Percentiles rank a stretch among this genome's conserved stretches.
phyloP scores from a whole-genome alignment of 37 sponge, comb jelly and placozoan genomes.

The Crambe crambe region DNA sequence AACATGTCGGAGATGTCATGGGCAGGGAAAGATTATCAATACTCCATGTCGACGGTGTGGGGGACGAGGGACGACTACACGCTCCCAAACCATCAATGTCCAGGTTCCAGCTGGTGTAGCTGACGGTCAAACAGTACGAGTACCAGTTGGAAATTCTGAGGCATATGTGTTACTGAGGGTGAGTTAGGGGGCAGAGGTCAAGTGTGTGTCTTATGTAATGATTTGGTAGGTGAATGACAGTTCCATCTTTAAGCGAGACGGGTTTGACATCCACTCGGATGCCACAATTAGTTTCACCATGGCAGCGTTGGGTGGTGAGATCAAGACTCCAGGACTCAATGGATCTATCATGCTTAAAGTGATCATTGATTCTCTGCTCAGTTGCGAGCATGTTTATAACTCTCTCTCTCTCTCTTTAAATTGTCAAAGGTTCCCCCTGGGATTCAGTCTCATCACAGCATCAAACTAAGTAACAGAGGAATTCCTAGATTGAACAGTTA shows the following conservation, averaged over 20 bases:
- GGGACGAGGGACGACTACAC: slow-evolving; percentile 58
- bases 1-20: slow-evolving; percentile 75
- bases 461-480: slow-evolving; percentile 76
- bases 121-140: slow-evolving; percentile 70
- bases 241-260: slow-evolving; percentile 72
- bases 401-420: background rate
- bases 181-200: background rate
- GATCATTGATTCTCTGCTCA: background rate
- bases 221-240: slow-evolving; percentile 56
- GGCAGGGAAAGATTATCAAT: slow-evolving; percentile 64
- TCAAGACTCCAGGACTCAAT: slow-evolving; percentile 70
- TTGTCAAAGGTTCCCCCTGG: slow-evolving; percentile 81
- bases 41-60: slow-evolving; percentile 64
- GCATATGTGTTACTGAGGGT: slow-evolving; percentile 60
- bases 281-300: slow-evolving; percentile 76
- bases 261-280: slow-evolving; percentile 82
- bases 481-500: slow-evolving; percentile 75
- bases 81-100: slow-evolving; percentile 54
- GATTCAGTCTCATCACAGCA: slow-evolving; percentile 83
- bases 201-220: background rate
- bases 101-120: slow-evolving; percentile 86
- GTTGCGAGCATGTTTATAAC: background rate
- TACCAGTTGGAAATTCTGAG: slow-evolving; percentile 65
- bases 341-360: slow-evolving; percentile 85
- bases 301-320: slow-evolving; percentile 87